phyloP scores from a whole-genome alignment of 2,113 vertebrate species.

The Aegithalos caudatus region DNA sequence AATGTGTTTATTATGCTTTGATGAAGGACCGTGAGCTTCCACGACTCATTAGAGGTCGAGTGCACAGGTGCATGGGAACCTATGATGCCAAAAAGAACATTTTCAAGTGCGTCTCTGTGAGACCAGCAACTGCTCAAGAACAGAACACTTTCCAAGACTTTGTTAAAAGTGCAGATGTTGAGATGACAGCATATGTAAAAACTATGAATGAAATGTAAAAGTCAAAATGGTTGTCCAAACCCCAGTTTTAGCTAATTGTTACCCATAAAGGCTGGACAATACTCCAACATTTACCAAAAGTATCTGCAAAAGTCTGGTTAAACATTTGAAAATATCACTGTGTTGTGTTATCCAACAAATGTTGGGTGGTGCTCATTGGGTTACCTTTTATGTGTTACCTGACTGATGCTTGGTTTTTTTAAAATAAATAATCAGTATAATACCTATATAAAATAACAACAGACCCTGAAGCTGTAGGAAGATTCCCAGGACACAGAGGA shows the following conservation, averaged over 20 bases:
- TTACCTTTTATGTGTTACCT: not conserved
- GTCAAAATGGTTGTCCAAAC: not conserved
- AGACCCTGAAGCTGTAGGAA: not conserved
- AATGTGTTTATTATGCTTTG: not conserved
- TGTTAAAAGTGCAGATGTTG: constrained; percentile 79
- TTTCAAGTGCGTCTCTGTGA: constrained; percentile 87
- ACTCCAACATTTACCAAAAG: not conserved
- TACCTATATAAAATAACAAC: not conserved
- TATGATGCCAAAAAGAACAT: constrained; percentile 82
- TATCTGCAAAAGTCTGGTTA: not conserved
- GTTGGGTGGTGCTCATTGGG: not conserved
- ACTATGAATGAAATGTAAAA: constrained; percentile 78
- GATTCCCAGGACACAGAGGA: not conserved
- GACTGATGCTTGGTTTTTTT: not conserved
- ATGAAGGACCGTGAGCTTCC: constrained; percentile 88
- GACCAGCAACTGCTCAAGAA: constrained; percentile 82
- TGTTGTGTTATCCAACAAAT: not conserved
- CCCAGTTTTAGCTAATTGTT: not conserved
- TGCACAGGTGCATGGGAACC: constrained; percentile 90
- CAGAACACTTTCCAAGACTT: constrained; percentile 83
- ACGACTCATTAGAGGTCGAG: constrained; percentile 88
- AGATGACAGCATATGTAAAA: constrained; percentile 81
- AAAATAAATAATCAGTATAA: not conserved
- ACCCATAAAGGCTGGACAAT: not conserved
- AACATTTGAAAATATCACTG: not conserved